Percentiles rank a stretch among this genome's conserved stretches.
Conservation (phyloP, 2,797 vertebrate genomes). For the Lerista edwardsae region DNA sequence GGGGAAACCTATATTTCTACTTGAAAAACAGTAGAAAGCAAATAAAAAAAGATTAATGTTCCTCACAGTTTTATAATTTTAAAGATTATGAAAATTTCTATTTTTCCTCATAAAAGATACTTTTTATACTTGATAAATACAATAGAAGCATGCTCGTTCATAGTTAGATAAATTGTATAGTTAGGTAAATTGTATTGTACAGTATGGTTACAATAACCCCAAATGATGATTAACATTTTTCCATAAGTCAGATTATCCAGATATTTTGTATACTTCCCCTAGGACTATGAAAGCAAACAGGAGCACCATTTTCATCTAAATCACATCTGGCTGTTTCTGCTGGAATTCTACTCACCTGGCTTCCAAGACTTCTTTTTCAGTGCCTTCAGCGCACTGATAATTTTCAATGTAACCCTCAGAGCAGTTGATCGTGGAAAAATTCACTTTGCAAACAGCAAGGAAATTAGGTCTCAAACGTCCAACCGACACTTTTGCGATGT, state of each 20-base stretch:
- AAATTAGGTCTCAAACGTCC: conserved; percentile 96
- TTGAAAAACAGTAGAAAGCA: not conserved
- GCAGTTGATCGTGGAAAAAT: conserved; percentile 88
- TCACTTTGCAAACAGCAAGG: conserved; percentile 84
- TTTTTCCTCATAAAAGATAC: not conserved
- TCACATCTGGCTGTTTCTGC: conserved; percentile 13
- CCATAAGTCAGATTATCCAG: fast-evolving
- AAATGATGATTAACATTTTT: not conserved
- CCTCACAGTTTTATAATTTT: not conserved
- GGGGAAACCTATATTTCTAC: no score
- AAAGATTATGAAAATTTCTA: not conserved
- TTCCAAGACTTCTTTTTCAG: conserved; percentile 87
- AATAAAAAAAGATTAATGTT: not conserved
- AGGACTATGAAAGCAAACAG: no score
- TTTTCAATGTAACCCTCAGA: conserved; percentile 89
- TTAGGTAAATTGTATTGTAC: not conserved
- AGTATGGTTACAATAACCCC: not conserved
- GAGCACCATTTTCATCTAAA: fast-evolving
- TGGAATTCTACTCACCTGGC: conserved; percentile 83
- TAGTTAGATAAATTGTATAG: not conserved
- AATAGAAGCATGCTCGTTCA: not conserved
- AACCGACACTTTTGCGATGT: conserved; percentile 98
- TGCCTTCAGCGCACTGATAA: conserved; percentile 84
- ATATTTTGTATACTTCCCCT: not conserved
- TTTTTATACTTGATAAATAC: not conserved